phyloP scores from a whole-genome alignment of 1,140 invertebrate species.

The Leptopilina clavipes region DNA sequence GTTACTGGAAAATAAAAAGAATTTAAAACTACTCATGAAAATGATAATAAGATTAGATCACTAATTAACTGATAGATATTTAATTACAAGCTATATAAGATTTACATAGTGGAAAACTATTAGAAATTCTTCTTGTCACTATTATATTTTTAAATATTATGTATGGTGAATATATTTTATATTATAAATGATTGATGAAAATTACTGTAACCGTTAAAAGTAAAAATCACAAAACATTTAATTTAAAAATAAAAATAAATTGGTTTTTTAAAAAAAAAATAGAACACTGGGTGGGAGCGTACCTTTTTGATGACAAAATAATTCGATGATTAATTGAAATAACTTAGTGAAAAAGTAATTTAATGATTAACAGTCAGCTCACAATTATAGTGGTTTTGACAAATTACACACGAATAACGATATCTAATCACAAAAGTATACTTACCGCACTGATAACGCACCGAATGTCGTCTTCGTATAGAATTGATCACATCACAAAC shows the following conservation, averaged over 20 bases:
- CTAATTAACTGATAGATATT: too few relatives aligned
- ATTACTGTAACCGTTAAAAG: background rate
- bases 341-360: background rate
- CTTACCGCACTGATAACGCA: constrained; percentile 25
- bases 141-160: too few relatives aligned
- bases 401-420: background rate
- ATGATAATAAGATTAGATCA: too few relatives aligned
- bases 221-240: background rate
- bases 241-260: background rate
- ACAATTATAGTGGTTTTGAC: constrained; percentile 9
- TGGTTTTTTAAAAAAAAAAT: background rate
- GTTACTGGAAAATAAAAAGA: too few relatives aligned
- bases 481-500: constrained; percentile 12
- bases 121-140: too few relatives aligned
- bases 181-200: too few relatives aligned
- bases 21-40: too few relatives aligned
- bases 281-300: background rate
- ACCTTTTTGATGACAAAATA: background rate
- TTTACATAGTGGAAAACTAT: too few relatives aligned
- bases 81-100: too few relatives aligned
- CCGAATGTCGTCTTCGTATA: background rate
- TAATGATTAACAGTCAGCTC: background rate
- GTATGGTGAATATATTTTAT: too few relatives aligned
- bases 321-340: background rate
- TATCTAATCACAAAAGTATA: constrained; percentile 17